Conservation (phyloP, 2,113 vertebrate genomes). For the Coregonus clupeaformis region DNA sequence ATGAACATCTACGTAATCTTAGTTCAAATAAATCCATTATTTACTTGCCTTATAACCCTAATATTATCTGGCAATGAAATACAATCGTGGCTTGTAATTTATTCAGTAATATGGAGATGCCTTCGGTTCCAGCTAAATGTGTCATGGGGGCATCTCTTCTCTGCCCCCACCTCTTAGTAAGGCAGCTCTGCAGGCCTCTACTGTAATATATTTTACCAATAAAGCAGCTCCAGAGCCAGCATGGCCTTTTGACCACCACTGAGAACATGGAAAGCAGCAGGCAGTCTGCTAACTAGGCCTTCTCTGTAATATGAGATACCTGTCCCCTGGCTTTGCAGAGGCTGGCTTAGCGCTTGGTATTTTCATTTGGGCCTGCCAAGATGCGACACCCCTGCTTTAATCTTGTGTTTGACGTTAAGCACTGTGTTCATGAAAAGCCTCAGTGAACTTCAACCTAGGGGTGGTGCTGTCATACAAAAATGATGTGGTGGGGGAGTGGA, state of each 20-base stretch:
- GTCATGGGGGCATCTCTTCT: conserved; percentile 68
- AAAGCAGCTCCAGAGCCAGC: conserved; percentile 70
- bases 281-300: conserved; percentile 72
- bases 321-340: conserved; percentile 77
- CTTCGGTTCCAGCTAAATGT: conserved; percentile 50
- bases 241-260: conserved; percentile 64
- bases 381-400: conserved; percentile 83
- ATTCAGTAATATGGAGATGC: conserved; percentile 70
- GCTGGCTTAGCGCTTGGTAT: conserved; percentile 86
- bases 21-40: conserved; percentile 40
- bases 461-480: conserved; percentile 79
- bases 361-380: conserved; percentile 87
- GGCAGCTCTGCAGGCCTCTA: conserved; percentile 70
- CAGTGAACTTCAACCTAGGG: conserved; percentile 81
- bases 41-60: conserved; percentile 46
- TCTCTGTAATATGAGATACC: conserved; percentile 84
- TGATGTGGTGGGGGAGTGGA: conserved; percentile 68
- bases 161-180: conserved; percentile 73
- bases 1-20: conserved; percentile 33
- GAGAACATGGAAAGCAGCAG: conserved; percentile 66
- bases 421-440: conserved; percentile 86
- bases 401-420: conserved; percentile 87
- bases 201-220: conserved; percentile 75
- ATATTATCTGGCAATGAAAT: conserved; percentile 54
- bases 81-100: conserved; percentile 56